Conservation (phyloP, 2,113 vertebrate genomes). For the Pao palembangensis region DNA sequence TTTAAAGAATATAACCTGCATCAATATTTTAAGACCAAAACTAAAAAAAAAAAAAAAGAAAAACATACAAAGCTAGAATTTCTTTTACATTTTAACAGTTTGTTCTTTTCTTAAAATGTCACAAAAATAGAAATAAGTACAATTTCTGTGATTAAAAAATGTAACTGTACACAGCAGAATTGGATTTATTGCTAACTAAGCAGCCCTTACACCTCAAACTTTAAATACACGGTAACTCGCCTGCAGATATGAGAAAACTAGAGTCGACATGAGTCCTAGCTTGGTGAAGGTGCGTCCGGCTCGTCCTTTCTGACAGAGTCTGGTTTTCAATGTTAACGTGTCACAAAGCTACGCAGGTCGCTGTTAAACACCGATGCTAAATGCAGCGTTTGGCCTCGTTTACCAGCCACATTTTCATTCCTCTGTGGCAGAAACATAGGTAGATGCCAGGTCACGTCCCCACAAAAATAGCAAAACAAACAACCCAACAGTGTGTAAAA, state of each 20-base stretch:
- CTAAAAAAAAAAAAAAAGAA: slow-evolving; percentile 40
- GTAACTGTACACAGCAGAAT: slow-evolving; percentile 82
- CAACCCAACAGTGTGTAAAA: slow-evolving; percentile 20
- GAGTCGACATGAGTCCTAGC: slow-evolving; percentile 16
- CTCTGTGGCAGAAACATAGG: not conserved
- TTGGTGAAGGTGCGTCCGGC: not conserved
- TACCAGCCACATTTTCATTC: no score
- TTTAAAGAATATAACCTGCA: slow-evolving; percentile 76
- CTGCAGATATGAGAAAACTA: slow-evolving; percentile 65
- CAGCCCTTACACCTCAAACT: slow-evolving; percentile 70
- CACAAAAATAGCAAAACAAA: not conserved
- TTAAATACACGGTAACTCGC: slow-evolving; percentile 67
- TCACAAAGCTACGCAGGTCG: no score
- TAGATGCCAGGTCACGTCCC: not conserved
- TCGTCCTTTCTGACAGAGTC: no score
- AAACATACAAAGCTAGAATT: slow-evolving; percentile 59
- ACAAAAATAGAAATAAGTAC: slow-evolving; percentile 74
- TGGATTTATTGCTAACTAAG: slow-evolving; percentile 76
- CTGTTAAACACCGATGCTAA: no score
- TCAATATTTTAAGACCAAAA: slow-evolving; percentile 69
- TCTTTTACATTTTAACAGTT: slow-evolving; percentile 74
- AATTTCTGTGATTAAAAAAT: slow-evolving; percentile 66
- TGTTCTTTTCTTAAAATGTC: slow-evolving; percentile 74
- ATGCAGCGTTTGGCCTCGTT: no score
- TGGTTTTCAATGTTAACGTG: no score